Conservation (phyloP, 2,888 invertebrate species). For the Dendrolimus houi region DNA sequence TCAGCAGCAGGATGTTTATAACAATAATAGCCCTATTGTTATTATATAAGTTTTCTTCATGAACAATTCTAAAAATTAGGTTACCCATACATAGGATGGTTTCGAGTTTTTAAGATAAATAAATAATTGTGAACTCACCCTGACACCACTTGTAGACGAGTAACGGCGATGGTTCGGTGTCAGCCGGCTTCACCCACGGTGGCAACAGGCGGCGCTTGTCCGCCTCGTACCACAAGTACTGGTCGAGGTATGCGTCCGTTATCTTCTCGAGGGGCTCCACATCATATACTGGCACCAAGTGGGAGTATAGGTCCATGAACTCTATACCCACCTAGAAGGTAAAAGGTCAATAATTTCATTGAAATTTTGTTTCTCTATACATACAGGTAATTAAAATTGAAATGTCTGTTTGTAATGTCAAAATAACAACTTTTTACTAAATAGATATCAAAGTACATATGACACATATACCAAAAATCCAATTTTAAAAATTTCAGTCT, state of each 20-base stretch:
- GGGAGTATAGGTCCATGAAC: conserved; percentile 99
- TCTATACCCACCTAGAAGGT: conserved; percentile 91
- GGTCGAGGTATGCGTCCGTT: conserved; percentile 99
- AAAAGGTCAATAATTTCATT: too few relatives aligned
- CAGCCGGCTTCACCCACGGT: conserved; percentile 99
- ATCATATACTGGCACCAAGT: conserved; percentile 98
- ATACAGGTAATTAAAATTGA: too few relatives aligned
- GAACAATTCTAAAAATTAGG: too few relatives aligned
- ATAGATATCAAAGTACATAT: too few relatives aligned
- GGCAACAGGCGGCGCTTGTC: conserved; percentile 98
- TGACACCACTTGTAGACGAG: conserved; percentile 99
- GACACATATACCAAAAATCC: too few relatives aligned
- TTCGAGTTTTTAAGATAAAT: background rate
- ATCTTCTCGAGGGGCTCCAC: conserved; percentile 99
- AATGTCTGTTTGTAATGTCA: too few relatives aligned
- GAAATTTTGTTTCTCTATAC: too few relatives aligned
- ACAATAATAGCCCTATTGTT: too few relatives aligned
- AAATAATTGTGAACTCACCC: conserved; percentile 71
- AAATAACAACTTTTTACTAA: too few relatives aligned
- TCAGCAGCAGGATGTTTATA: too few relatives aligned
- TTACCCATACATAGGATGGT: background rate
- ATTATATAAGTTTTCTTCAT: too few relatives aligned
- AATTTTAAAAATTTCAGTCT: too few relatives aligned
- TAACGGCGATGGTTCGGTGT: conserved; percentile 96
- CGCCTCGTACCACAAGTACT: conserved; percentile 99